A percentile compares a stretch with the other conserved stretches of the same genome.
phyloP scores from a whole-genome alignment of 2,113 vertebrate genomes.

The Halichoeres trimaculatus region DNA sequence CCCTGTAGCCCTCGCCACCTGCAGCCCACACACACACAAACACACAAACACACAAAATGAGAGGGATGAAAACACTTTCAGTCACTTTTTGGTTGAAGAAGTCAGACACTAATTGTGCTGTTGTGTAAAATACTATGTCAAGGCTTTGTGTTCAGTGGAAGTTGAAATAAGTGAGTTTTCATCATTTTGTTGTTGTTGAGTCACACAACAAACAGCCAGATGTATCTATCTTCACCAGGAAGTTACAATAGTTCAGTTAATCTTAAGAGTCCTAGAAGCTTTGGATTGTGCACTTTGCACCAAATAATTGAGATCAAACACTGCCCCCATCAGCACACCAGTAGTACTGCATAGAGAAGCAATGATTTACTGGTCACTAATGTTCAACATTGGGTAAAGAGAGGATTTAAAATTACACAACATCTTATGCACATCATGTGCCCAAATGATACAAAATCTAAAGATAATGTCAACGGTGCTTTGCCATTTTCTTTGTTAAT shows the following conservation, averaged over 20 bases:
- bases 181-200: background rate
- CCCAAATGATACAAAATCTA: too few relatives aligned
- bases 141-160: background rate
- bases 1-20: slow-evolving; percentile 84
- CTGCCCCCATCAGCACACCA: slow-evolving; percentile 62
- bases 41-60: background rate
- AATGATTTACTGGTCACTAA: too few relatives aligned
- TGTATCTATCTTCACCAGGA: background rate
- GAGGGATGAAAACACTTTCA: slow-evolving; percentile 11
- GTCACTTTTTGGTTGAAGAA: slow-evolving; percentile 3
- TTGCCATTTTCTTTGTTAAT: too few relatives aligned
- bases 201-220: background rate
- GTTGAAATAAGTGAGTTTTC: background rate
- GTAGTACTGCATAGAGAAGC: slow-evolving; percentile 67
- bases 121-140: background rate
- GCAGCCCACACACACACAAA: slow-evolving; percentile 34
- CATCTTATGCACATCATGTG: too few relatives aligned
- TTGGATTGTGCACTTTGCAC: background rate
- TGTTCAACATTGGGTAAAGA: too few relatives aligned
- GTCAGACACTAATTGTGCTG: background rate
- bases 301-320: slow-evolving; percentile 52
- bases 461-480: too few relatives aligned
- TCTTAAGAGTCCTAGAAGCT: background rate
- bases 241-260: background rate
- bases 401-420: too few relatives aligned